Base-by-base conservation (phyloP, 2,888 invertebrate genomes). In the Agrotis puta region DNA sequence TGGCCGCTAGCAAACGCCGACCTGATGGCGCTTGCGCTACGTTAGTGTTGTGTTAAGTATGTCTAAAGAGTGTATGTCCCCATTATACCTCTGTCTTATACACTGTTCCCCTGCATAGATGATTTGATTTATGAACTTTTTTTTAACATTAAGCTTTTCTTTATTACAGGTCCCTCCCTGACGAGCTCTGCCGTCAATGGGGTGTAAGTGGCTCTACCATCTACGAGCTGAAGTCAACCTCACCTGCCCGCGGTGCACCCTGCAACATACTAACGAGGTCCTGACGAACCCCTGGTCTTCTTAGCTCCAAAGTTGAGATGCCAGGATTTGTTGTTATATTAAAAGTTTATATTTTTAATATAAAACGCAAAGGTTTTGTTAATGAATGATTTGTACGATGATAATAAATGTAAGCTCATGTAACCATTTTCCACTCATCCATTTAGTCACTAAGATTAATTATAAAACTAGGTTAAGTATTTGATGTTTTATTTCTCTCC, bases 221-320 rank as follows among this genome's bases (percentile, higher is more conserved):
- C 64, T n/a, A n/a, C 27, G 2, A 45, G 43, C 45, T 63, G 64
- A 64, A 75, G 75, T 64, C 74, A 74, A 77, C 69, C 64, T 79
- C 81, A 27, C 76, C 64, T 51, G 83, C 79, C 11, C 74, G 65
- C 43, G 84, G 67, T 43, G 51, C 76, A 18, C 78, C 84, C 79
- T 58, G 74, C 74, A 33, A 14, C 13, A 1, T 13, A 33, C 56
- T 14, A 33, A 56, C 66, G 66, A 66, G 66, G 66, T 69, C 24
- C 69, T 66, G 66, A 3, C 66, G 69, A 69, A 39, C 3, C 16
- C 48, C 22, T 5, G 39, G 33, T 16, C 69, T 48, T 47, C 48
- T 66, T 16, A 3, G 22, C 22, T 6, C 18, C 14, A 16, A 2
- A 20, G 33, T 65, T 24, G 39, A 66, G 48, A n/a, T 16, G 13